phyloP scores from a whole-genome alignment of 2,113 vertebrate genomes.

The Catagonus wagneri region DNA sequence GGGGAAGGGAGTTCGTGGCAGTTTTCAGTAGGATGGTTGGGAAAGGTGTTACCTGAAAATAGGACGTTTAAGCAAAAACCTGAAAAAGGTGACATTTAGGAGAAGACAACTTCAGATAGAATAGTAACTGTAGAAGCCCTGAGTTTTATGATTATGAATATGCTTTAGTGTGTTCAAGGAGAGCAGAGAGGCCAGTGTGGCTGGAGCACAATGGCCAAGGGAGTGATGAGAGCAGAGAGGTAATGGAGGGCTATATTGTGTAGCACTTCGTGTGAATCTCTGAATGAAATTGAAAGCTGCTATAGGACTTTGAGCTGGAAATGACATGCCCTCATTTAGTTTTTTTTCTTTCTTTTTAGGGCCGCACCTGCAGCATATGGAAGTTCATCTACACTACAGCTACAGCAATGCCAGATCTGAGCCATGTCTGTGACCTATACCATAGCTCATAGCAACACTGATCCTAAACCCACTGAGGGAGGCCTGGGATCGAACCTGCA shows the following conservation, averaged over 20 bases:
- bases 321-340: not conserved
- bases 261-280: not conserved
- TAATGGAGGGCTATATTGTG: not conserved
- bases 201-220: not conserved
- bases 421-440: too few species aligned
- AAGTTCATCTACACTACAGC: too few species aligned
- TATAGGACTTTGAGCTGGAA: not conserved
- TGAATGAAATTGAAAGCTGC: not conserved
- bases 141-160: not conserved
- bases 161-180: not conserved
- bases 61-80: not conserved
- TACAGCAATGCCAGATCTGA: too few species aligned
- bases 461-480: too few species aligned
- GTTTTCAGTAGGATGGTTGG: not conserved
- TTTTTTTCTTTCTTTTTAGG: too few species aligned
- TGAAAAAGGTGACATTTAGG: not conserved
- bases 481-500: too few species aligned
- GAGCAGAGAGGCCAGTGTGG: not conserved
- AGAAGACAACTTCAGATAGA: slow-evolving; percentile 1
- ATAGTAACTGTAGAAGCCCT: not conserved
- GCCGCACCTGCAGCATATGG: too few species aligned
- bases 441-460: too few species aligned
- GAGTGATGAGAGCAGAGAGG: not conserved
- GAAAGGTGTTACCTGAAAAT: not conserved
- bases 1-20: not conserved